Evolutionary conservation across 2,797 vertebrate species (phyloP), one percentile per base, ranked within the genome.

Genomic region (Rhinophrynus dorsalis): DNA sequence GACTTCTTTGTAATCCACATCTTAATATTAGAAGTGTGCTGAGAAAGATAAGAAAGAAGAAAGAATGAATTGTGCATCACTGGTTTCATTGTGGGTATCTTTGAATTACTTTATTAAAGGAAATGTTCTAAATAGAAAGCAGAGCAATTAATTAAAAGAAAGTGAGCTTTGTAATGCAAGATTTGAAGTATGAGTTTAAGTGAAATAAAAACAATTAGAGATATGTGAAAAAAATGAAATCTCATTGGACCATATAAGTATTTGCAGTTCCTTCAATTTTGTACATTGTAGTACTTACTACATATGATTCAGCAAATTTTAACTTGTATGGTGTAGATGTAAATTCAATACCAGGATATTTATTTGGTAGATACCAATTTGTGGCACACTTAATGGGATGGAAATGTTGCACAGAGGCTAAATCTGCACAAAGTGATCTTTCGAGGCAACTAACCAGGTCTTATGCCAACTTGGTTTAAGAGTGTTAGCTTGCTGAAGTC

Each of bases 131-230:
- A 63, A 56, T 10, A 50, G 18, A 47, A 9, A 47, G 27, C 15
- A 33, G 5, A 20, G 6, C 47, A 59, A 59, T 68, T 51, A 29
- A 68, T 68, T 51, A 17, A 29, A 30, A 59, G 55, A 38, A 51
- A 40, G 18, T 30, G 7, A 9, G 1, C 20, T 42, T 40, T 68
- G 42, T 37, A 40, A 60, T 56, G 20, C 7, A 35, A 56, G 30
- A 56, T 56, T 37, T 17, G 9, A 33, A 9, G 42, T 26, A 51
- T 21, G 12, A 42, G 26, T 18, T 15, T 57, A 23, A 57, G 17
- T 63, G 35, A 30, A 70, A 38, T 38, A 48, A 33, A 54, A 71
- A 57, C 21, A 57, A 63, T 61, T 35, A 37, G 21, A 52, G 15
- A 40, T 59, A 40, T 27, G 3, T 13, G 23, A 9, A 38, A 40